Percentiles rank a stretch among this genome's conserved stretches.
Evolutionary conservation across 2,113 vertebrate genomes (phyloP).

Genomic region (Xiphophorus hellerii): DNA sequence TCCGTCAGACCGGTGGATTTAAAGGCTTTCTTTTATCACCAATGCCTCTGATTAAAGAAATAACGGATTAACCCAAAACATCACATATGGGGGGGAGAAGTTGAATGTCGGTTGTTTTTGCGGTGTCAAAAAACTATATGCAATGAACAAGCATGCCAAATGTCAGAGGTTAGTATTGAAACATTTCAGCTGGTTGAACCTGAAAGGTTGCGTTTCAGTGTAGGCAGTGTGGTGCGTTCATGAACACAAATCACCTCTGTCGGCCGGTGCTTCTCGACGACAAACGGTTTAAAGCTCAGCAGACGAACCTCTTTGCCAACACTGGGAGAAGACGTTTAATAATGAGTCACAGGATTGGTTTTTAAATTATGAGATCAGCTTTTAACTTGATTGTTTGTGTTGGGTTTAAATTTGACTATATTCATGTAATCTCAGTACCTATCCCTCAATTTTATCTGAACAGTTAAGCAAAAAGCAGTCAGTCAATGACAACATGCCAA

Average conservation of each 20-base stretch:
- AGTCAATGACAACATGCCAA: slow-evolving; percentile 14
- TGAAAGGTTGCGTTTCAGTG: slow-evolving; percentile 4
- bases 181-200: not conserved
- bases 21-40: slow-evolving; percentile 32
- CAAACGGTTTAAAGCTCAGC: slow-evolving; percentile 15
- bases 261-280: not conserved
- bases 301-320: not conserved
- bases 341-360: slow-evolving; percentile 12
- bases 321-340: not conserved
- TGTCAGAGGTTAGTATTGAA: slow-evolving; percentile 44
- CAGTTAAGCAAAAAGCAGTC: not conserved
- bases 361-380: slow-evolving; percentile 16
- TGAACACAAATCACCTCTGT: not conserved
- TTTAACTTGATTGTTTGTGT: slow-evolving; percentile 6
- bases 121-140: slow-evolving; percentile 17
- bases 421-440: slow-evolving; percentile 15
- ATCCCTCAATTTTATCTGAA: not conserved
- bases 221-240: not conserved
- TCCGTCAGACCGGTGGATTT: slow-evolving; percentile 34
- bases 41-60: slow-evolving; percentile 21
- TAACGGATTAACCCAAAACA: slow-evolving; percentile 34
- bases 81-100: slow-evolving; percentile 25
- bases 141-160: slow-evolving; percentile 38
- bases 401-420: not conserved
- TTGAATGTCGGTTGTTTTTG: slow-evolving; percentile 21